Conservation (phyloP, 2,797 vertebrate genomes). For the Amphiprion clarkii region DNA sequence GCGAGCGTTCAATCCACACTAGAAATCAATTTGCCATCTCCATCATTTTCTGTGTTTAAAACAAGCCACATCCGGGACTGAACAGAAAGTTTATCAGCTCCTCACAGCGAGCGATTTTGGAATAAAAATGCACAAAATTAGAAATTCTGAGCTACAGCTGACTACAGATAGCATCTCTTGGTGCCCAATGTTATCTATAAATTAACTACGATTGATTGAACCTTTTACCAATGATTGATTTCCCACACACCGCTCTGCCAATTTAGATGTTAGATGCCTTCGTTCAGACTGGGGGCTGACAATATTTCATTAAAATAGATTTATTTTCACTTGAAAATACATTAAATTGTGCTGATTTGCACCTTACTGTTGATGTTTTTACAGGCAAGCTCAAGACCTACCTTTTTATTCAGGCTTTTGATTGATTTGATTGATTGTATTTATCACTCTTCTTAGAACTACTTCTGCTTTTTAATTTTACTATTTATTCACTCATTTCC, state of each 20-base stretch:
- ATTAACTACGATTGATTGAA: constrained; percentile 9
- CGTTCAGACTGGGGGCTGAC: neutral
- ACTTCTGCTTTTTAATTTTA: too few species aligned
- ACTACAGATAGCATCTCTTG: neutral
- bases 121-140: constrained; percentile 5
- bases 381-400: too few species aligned
- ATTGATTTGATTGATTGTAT: too few species aligned
- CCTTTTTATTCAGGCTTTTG: too few species aligned
- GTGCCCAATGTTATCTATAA: neutral
- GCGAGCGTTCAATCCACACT: constrained; percentile 14
- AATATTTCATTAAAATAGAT: too few species aligned
- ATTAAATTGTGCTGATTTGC: too few species aligned
- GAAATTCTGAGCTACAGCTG: constrained; percentile 4
- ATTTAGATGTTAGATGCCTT: neutral
- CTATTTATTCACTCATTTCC: too few species aligned
- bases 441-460: too few species aligned
- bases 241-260: neutral
- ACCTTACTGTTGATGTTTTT: too few species aligned
- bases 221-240: constrained; percentile 14
- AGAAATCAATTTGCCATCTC: constrained; percentile 16
- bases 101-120: neutral
- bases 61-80: neutral
- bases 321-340: too few species aligned
- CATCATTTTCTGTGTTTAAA: constrained; percentile 20
- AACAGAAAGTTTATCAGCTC: constrained; percentile 14